These are phyloP conservation scores for Heliconius ismenius DNA, from an alignment of 2,888 invertebrate species.

Conservation along the genomic window DNA sequence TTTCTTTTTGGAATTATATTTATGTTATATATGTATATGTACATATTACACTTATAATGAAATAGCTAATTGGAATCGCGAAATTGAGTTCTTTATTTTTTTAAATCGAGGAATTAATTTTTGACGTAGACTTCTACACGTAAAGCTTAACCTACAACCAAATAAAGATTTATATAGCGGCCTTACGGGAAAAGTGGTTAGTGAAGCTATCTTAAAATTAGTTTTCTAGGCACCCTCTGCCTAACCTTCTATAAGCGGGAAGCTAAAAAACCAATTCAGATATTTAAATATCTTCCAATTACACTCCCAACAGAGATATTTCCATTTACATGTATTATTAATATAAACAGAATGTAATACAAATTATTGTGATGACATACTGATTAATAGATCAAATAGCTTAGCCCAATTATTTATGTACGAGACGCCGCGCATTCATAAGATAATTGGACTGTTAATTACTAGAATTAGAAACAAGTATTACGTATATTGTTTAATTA, in stretches of 20 bases:
- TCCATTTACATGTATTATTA: background rate
- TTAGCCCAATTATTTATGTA: slow-evolving; percentile 10
- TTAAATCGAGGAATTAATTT: too few species aligned
- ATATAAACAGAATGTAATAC: slow-evolving; percentile 11
- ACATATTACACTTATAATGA: background rate
- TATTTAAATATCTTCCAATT: slow-evolving; percentile 4
- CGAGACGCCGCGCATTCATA: background rate
- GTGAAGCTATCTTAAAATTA: too few species aligned
- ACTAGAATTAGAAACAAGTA: background rate
- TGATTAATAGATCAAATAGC: slow-evolving; percentile 25
- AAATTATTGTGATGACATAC: slow-evolving; percentile 21
- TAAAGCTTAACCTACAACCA: background rate
- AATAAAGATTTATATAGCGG: background rate
- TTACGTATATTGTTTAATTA: background rate
- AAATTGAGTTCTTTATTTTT: background rate
- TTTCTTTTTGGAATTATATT: background rate
- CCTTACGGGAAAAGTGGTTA: background rate
- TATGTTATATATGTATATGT: background rate
- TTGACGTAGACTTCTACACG: too few species aligned
- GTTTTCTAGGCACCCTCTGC: too few species aligned
- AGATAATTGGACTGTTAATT: slow-evolving; percentile 13
- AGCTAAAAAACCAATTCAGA: too few species aligned
- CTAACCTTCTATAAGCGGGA: too few species aligned
- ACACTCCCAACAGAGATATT: background rate
- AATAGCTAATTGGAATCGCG: background rate